Conservation (phyloP, 2,113 vertebrate genomes). For the Megalops atlanticus region DNA sequence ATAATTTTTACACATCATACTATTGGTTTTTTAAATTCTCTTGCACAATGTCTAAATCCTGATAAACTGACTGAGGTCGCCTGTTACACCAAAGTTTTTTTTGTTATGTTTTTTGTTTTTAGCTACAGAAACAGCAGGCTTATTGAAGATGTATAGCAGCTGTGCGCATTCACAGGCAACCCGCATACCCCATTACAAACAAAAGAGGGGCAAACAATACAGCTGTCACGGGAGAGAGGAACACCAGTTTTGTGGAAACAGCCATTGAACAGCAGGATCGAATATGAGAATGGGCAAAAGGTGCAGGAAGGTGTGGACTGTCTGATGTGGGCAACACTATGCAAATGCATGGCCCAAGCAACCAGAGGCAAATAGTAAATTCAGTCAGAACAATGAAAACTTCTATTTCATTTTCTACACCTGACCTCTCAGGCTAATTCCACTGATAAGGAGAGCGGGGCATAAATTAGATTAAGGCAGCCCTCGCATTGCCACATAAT, state of each 20-base stretch:
- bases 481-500: neutral
- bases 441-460: fast-evolving
- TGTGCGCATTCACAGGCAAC: neutral
- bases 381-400: neutral
- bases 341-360: neutral
- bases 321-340: neutral
- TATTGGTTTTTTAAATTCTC: no score
- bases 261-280: slow-evolving; percentile 15
- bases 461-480: neutral
- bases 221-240: slow-evolving; percentile 27
- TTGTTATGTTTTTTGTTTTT: no score
- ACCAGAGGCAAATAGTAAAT: neutral
- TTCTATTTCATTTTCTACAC: neutral
- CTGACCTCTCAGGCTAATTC: slow-evolving; percentile 26
- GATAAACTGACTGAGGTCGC: no score
- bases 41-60: no score
- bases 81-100: no score
- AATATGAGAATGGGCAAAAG: slow-evolving; percentile 17
- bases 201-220: slow-evolving; percentile 14
- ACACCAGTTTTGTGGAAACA: slow-evolving; percentile 8
- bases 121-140: no score
- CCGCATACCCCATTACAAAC: slow-evolving; percentile 9
- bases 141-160: no score
- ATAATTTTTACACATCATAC: no score
- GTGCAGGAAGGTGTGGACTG: no score